phyloP scores from a whole-genome alignment of 2,888 invertebrate species.

The Asteroscopus sphinx region DNA sequence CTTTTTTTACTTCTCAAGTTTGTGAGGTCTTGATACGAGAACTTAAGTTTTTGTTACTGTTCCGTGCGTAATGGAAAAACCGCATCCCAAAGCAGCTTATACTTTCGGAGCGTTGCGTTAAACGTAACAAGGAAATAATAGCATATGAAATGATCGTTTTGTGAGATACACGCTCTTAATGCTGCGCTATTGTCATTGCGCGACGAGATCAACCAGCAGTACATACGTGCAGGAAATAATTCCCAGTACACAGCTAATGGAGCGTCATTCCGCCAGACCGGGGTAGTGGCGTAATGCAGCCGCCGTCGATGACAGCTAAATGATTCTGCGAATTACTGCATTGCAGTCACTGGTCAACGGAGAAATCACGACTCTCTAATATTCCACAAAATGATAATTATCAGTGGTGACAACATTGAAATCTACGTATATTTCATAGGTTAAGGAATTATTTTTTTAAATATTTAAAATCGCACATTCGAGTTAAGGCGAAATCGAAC shows the following conservation, averaged over 20 bases:
- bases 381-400: slow-evolving; percentile 51
- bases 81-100: slow-evolving; percentile 11
- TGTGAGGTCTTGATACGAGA: neutral
- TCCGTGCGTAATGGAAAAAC: slow-evolving; percentile 36
- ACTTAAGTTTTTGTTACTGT: slow-evolving; percentile 7
- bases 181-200: slow-evolving; percentile 48
- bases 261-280: slow-evolving; percentile 69
- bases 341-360: slow-evolving; percentile 72
- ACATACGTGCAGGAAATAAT: slow-evolving; percentile 74
- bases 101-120: slow-evolving; percentile 17
- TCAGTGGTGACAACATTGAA: slow-evolving; percentile 20
- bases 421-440: slow-evolving; percentile 13
- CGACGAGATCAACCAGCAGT: slow-evolving; percentile 63
- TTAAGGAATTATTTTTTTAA: slow-evolving; percentile 55
- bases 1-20: too few species aligned
- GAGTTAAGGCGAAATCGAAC: slow-evolving; percentile 65
- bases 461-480: slow-evolving; percentile 68
- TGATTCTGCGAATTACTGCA: slow-evolving; percentile 77
- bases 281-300: slow-evolving; percentile 73
- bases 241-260: slow-evolving; percentile 74
- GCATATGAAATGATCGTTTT: slow-evolving; percentile 49
- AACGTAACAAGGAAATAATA: slow-evolving; percentile 45
- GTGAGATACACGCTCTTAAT: slow-evolving; percentile 38
- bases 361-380: slow-evolving; percentile 68
- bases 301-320: slow-evolving; percentile 70